Evolutionary conservation across 2,797 vertebrate genomes (phyloP).

Genomic region (Podargus strigoides): DNA sequence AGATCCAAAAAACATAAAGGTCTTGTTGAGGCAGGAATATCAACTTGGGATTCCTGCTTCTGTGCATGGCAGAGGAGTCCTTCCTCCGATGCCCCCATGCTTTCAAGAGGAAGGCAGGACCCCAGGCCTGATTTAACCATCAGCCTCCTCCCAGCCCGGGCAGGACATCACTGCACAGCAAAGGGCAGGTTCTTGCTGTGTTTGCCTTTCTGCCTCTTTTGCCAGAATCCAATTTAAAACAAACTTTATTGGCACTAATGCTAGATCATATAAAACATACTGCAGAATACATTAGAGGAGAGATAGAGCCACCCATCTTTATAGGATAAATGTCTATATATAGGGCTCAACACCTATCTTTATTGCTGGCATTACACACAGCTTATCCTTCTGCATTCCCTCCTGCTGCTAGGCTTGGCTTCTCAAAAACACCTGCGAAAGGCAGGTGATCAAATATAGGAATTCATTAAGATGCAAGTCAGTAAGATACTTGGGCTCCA

Average conservation of each 20-base stretch:
- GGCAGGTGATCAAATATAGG: background rate
- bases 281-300: background rate
- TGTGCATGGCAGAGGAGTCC: no score
- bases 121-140: rapidly evolving
- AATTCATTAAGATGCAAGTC: background rate
- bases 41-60: background rate
- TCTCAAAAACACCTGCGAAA: background rate
- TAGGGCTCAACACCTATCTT: background rate
- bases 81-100: background rate
- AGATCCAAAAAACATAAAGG: background rate
- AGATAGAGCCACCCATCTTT: background rate
- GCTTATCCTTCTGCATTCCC: background rate
- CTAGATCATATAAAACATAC: background rate
- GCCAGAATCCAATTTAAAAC: background rate
- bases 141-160: background rate
- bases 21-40: background rate
- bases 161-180: background rate
- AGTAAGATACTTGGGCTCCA: background rate
- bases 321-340: background rate
- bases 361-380: background rate
- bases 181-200: background rate
- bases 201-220: background rate
- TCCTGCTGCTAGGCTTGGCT: background rate
- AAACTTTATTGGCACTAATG: background rate
- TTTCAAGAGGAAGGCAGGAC: background rate